phyloP scores from a whole-genome alignment of 2,797 vertebrate genomes.

The Linurgus olivaceus region DNA sequence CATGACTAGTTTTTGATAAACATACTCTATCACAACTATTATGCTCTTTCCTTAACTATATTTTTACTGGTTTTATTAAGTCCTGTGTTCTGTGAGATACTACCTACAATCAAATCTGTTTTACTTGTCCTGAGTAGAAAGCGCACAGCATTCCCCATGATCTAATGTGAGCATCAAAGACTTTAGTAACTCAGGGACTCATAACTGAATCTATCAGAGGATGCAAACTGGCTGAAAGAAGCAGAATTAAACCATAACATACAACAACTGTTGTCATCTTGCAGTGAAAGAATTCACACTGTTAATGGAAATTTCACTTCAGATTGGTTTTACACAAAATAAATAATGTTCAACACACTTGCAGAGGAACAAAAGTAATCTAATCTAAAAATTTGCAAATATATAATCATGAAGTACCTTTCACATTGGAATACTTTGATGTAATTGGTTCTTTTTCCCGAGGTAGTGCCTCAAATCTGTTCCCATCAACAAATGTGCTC shows the following conservation, averaged over 20 bases:
- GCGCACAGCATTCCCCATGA: background rate
- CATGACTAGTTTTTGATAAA: background rate
- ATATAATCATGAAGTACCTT: background rate
- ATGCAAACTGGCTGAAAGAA: background rate
- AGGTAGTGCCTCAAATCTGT: background rate
- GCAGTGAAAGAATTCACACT: background rate
- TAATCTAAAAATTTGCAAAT: background rate
- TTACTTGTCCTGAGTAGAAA: background rate
- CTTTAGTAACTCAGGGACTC: background rate
- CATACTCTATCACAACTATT: background rate
- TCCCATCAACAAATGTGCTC: background rate
- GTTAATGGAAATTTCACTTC: background rate
- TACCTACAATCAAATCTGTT: background rate
- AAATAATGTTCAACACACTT: background rate
- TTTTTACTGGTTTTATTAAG: background rate
- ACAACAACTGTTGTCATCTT: background rate
- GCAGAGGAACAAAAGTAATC: background rate
- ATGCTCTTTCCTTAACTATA: background rate
- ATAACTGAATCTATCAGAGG: background rate
- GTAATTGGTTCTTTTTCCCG: background rate
- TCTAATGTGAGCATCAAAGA: background rate
- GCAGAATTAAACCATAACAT: background rate
- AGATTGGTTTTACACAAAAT: background rate
- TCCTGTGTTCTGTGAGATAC: background rate
- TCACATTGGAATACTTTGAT: background rate